Evolutionary conservation across 2,888 invertebrate genomes (phyloP).

Genomic region (Thumatha senex): DNA sequence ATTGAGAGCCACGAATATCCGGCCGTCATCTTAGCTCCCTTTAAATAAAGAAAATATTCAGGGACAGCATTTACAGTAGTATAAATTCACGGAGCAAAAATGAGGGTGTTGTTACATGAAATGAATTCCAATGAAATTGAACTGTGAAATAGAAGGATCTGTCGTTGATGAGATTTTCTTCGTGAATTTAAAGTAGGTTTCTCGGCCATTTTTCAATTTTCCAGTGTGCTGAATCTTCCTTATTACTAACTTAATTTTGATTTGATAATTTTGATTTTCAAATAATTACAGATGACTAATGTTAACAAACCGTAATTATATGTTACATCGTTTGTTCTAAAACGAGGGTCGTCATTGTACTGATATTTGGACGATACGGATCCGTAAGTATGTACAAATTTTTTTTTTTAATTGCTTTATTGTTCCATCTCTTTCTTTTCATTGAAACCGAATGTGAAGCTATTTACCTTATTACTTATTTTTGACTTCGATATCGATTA

Average conservation of each 20-base stretch:
- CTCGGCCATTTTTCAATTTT: neutral
- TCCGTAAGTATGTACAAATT: constrained; percentile 31
- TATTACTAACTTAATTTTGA: neutral
- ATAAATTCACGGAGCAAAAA: constrained; percentile 30
- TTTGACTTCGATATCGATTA: constrained; percentile 14
- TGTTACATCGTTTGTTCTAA: constrained; percentile 9
- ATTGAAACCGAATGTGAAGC: constrained; percentile 3
- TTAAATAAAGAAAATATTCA: constrained; percentile 30
- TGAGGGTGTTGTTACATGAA: constrained; percentile 22
- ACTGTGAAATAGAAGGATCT: constrained; percentile 12
- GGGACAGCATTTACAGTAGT: constrained; percentile 24
- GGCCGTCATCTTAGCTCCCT: constrained; percentile 35
- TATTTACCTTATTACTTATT: constrained; percentile 11
- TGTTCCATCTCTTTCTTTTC: constrained; percentile 18
- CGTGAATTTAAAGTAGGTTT: constrained; percentile 3
- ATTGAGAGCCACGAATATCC: constrained; percentile 59
- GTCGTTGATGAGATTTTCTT: constrained; percentile 6
- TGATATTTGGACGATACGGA: constrained; percentile 54
- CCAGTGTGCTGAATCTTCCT: neutral
- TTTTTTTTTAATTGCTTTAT: constrained; percentile 44
- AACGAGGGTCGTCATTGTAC: constrained; percentile 63
- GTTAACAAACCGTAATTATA: too few species aligned
- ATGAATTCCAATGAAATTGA: constrained; percentile 30
- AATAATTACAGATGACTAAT: too few species aligned
- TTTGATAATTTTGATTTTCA: too few species aligned